A percentile compares a stretch with the other conserved stretches of the same genome.
These are phyloP conservation scores for Rosalia funebris DNA, from an alignment of 2,888 invertebrate genomes.

Conservation along the genomic window DNA sequence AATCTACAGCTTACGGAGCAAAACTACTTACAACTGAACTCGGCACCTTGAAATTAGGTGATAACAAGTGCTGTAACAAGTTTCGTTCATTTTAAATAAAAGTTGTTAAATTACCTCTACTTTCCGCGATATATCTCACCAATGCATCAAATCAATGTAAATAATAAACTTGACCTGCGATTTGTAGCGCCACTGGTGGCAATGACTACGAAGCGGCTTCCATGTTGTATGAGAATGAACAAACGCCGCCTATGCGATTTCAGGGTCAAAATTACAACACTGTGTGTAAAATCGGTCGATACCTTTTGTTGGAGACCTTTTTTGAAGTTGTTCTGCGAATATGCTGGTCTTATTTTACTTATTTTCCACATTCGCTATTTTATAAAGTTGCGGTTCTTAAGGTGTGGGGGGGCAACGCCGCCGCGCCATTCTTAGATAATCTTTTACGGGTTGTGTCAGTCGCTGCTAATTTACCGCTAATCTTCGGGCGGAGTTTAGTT, in stretches of 20 bases:
- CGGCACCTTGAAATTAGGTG: no score
- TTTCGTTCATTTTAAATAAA: no score
- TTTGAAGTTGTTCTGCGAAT: constrained; percentile 6
- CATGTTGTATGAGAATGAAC: constrained; percentile 27
- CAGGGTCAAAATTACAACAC: constrained; percentile 50
- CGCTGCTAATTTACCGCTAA: constrained; percentile 14
- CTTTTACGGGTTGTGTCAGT: constrained; percentile 1
- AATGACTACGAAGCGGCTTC: constrained; percentile 18
- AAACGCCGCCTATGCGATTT: constrained; percentile 38
- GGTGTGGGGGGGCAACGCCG: neutral
- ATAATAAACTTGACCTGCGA: no score
- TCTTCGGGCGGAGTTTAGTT: constrained; percentile 5
- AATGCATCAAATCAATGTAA: no score
- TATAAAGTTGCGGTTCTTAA: constrained; percentile 1
- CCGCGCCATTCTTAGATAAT: neutral
- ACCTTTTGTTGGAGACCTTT: constrained; percentile 26
- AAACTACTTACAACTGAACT: no score
- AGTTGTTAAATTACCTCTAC: no score
- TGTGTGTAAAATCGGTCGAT: constrained; percentile 49
- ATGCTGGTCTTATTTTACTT: constrained; percentile 2
- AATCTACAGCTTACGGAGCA: no score
- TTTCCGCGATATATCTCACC: no score
- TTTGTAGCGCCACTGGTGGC: constrained; percentile 13
- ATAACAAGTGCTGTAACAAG: no score
- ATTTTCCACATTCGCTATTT: neutral